Base-by-base conservation (phyloP, 2,888 invertebrate species). In the Malacosoma neustria region DNA sequence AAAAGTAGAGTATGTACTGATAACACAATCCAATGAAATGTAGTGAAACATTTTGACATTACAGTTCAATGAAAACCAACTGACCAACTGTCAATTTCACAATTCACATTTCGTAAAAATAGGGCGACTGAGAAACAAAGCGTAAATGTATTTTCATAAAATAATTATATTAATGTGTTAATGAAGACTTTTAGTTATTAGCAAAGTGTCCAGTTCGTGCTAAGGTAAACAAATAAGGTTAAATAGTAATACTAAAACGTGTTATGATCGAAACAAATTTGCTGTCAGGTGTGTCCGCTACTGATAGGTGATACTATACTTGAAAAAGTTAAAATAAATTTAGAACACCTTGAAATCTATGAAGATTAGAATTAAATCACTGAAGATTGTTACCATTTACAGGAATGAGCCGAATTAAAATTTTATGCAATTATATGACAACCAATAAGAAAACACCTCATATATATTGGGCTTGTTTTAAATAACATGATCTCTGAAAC, bases 161-260 rank as follows among this genome's bases (percentile, higher is more conserved):
- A 48, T 57, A 57, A 44, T 56, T 33, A 48, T 52, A 55, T 57
- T 61, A 53, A 31, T 65, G 58, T 55, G 58, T 65, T 54, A 65
- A 63, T 61, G 60, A 56, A 43, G 49, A 48, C 42, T 45, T 54
- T 52, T 56, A 52, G 37, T 50, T 52, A 40, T 39, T 46, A 43
- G 42, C 35, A 54, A 41, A 22, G 22, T 22, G 22, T 22, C 5
- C 38, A 37, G 38, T 7, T 22, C 37, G 32, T 48, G 40, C 36
- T 41, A 43, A 48, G 42, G 33, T 39, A 22, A 22, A 22, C 22
- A 22, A 22, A 22, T 5, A 22, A 4, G n/a, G n/a, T n/a, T n/a
- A n/a, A n/a, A n/a, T n/a, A n/a, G n/a, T n/a, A n/a, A n/a, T n/a
- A n/a, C n/a, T n/a, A n/a, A n/a, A n/a, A n/a, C n/a, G n/a, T n/a